Evolutionary conservation across 2,113 vertebrate species (phyloP).

Genomic region (Brachirus orientalis): DNA sequence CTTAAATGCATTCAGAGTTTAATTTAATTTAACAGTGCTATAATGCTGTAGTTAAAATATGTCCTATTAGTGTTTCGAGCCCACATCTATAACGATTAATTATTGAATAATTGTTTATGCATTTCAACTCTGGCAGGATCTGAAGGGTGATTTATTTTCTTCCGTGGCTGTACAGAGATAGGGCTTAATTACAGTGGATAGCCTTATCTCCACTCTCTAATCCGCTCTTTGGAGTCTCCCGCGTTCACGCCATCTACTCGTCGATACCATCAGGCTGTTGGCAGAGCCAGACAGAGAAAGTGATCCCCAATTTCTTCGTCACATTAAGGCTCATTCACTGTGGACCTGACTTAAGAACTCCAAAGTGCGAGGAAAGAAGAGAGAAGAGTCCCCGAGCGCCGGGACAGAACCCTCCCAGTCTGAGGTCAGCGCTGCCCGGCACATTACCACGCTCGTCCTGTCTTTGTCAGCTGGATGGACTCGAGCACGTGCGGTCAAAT

Average conservation of each 20-base stretch:
- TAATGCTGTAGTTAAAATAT: slow-evolving; percentile 84
- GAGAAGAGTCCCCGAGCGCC: slow-evolving; percentile 37
- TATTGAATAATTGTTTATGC: slow-evolving; percentile 93
- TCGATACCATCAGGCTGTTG: slow-evolving; percentile 68
- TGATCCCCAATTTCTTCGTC: slow-evolving; percentile 70
- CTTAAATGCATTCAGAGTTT: slow-evolving; percentile 82
- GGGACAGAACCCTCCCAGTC: slow-evolving; percentile 8
- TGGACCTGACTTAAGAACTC: slow-evolving; percentile 56
- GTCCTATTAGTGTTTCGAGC: slow-evolving; percentile 88
- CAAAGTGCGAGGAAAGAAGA: slow-evolving; percentile 43
- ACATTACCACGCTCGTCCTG: slow-evolving; percentile 43
- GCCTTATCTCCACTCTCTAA: slow-evolving; percentile 83
- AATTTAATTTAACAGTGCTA: slow-evolving; percentile 87
- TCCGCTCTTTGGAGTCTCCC: slow-evolving; percentile 67
- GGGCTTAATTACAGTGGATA: slow-evolving; percentile 86
- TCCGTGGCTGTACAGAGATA: slow-evolving; percentile 74
- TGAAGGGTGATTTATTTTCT: slow-evolving; percentile 88
- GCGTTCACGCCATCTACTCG: slow-evolving; percentile 60
- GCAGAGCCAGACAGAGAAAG: slow-evolving; percentile 66
- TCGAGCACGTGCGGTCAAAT: slow-evolving; percentile 50
- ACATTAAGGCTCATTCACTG: slow-evolving; percentile 66
- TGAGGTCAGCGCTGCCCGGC: slow-evolving; percentile 50
- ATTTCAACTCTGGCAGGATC: slow-evolving; percentile 85
- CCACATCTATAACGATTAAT: slow-evolving; percentile 91
- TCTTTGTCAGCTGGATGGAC: slow-evolving; percentile 54